Conservation (phyloP, 2,113 vertebrate species). For the Falcunculus frontatus region DNA sequence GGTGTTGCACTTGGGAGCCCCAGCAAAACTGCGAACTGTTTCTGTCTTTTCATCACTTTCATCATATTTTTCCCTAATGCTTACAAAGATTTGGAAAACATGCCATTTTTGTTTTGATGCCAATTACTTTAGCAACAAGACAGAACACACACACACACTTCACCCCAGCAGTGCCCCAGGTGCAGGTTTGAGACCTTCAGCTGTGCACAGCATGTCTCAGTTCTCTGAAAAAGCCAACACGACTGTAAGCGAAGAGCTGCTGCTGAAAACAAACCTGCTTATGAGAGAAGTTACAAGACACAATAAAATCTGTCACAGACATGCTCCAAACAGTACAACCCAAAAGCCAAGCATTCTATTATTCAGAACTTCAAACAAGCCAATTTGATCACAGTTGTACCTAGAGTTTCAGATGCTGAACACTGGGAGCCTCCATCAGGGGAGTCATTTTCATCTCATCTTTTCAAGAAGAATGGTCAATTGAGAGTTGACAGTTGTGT, state of each 20-base stretch:
- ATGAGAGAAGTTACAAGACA: conserved; percentile 39
- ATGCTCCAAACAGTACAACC: conserved; percentile 41
- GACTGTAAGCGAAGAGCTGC: conserved; percentile 2
- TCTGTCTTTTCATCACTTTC: not conserved
- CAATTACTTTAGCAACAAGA: not conserved
- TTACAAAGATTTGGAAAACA: not conserved
- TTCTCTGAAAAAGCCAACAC: conserved; percentile 42
- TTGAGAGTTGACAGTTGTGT: conserved; percentile 3
- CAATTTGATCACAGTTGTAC: not conserved
- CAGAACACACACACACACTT: not conserved
- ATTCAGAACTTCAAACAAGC: not conserved
- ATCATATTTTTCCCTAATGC: not conserved
- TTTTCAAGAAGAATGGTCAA: conserved; percentile 4
- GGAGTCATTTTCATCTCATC: not conserved
- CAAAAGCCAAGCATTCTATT: conserved; percentile 33
- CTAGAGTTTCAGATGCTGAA: conserved; percentile 23
- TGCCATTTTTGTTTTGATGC: not conserved
- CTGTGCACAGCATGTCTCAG: not conserved
- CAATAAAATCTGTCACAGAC: not conserved
- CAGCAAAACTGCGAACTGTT: not conserved
- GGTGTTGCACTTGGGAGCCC: not conserved
- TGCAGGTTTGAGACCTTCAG: conserved; percentile 8
- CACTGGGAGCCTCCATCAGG: not conserved
- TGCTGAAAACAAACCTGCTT: conserved; percentile 49
- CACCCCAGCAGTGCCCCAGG: not conserved